phyloP scores from a whole-genome alignment of 2,888 invertebrate genomes.

The Coenonympha glycerion region DNA sequence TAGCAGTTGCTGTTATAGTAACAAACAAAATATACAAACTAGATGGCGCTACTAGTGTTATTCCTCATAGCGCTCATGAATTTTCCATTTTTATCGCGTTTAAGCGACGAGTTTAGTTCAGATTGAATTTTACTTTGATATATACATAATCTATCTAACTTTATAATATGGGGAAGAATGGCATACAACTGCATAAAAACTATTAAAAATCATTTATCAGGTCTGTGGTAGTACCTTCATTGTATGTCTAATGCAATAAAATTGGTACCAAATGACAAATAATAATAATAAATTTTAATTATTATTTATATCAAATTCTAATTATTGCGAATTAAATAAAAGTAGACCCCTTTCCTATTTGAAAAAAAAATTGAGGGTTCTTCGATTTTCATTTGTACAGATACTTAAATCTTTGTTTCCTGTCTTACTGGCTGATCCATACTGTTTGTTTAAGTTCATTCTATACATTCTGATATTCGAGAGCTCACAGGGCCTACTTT shows the following conservation, averaged over 20 bases:
- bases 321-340: constrained; percentile 1
- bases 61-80: too few relatives aligned
- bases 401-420: too few relatives aligned
- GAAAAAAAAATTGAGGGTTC: too few relatives aligned
- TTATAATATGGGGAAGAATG: neutral
- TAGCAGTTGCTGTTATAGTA: too few relatives aligned
- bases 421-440: too few relatives aligned
- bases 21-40: too few relatives aligned
- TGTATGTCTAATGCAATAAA: neutral
- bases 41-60: too few relatives aligned
- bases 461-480: neutral
- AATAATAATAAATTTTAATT: neutral
- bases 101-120: too few relatives aligned
- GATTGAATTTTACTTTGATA: neutral
- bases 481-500: constrained; percentile 17
- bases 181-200: neutral
- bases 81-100: too few relatives aligned
- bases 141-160: neutral
- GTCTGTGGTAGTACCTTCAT: neutral
- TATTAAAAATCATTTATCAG: too few relatives aligned
- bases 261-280: neutral
- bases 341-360: neutral
- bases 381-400: too few relatives aligned
- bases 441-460: too few relatives aligned
- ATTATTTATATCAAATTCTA: neutral